Base-by-base conservation (phyloP, 2,888 invertebrate species). In the Cheilosia scutellata region DNA sequence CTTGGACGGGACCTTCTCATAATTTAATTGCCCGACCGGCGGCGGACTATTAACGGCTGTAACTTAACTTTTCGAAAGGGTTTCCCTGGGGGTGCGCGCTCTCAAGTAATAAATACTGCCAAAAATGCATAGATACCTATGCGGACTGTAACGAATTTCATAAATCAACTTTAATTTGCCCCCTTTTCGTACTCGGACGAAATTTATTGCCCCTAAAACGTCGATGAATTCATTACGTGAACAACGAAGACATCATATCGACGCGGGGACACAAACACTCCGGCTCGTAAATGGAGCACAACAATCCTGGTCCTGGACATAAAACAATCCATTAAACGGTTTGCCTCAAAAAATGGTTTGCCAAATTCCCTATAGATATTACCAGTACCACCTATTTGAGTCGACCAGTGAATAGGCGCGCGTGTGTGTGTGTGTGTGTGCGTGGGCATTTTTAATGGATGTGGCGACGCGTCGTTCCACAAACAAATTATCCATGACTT, bases 391-490 rank as follows among this genome's bases (percentile, higher is more conserved):
- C 72, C 77, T 78, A 78, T 68, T 76, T 74, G n/a, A 66, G 66
- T 25, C 0, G 27, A 51, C 4, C 7, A 37, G n/a, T 42, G 42
- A 20, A 20, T 20, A 20, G 20, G 31, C 55, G 20, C 37, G 2
- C 1, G 16, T 40, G 31, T 9, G 20, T 63, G 62, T 55, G 20
- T 33, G 53, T 37, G 31, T 13, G n/a, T 13, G n/a, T 44, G 74
- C 72, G 74, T 79, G 83, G 83, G 74, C 74, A 79, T 79, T 70
- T 65, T 79, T 70, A 84, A 84, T 84, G 74, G 83, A 74, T 79
- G 70, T 57, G 83, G 75, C 75, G 40, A 31, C 74, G 55, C 37
- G 51, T 55, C 77, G 74, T 72, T 71, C 66, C 62, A 68, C 65
- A 80, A 74, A 75, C 83, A 83, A 62, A 72, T 62, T 68, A 51